Base-by-base conservation (phyloP, 2,113 vertebrate species). In the Heterotilapia buettikoferi region DNA sequence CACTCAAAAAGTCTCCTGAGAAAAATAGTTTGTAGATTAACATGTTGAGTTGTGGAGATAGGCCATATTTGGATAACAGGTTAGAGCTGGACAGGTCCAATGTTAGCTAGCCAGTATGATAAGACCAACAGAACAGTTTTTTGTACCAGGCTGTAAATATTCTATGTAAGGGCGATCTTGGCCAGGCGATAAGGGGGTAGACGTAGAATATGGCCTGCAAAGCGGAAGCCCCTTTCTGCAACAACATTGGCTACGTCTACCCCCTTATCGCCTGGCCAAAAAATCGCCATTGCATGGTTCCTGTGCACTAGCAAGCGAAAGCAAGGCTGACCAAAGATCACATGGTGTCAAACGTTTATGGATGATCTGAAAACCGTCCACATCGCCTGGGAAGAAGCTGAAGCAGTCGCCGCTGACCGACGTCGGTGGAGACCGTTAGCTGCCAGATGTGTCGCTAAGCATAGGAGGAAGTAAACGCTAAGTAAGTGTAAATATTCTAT, bases 401-500 rank as follows among this genome's bases (percentile, higher is more conserved):
- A 59, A 59, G 24, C 56, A 9, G 56, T 59, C 56, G 0, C 56
- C 2, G 2, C 56, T 59, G 56, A 59, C 7, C 16, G 0, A 59
- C 56, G 29, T 16, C 4, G 1, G 29, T 57, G 13, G 56, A 59
- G 56, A 59, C 56, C 2, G 1, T 59, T 29, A 57, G 56, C 56
- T 57, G 13, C 21, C 54, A 2, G 2, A 26, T 56, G 54, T 2
- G 1, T 19, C 1, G 19, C 52, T 53, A 53, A 53, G 52, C 52
- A 53, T 53, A 1, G 52, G 19, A 21, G 52, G 19, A 53, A 53
- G 52, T 54, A 57, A 57, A 12, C 54, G 14, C 54, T 56, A 56
- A 56, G 11, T 56, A 57, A 57, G 56, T 16, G 66, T 24, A 24
- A 73, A 45, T 26, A 73, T 29, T 45, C 68, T 18, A 18, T 73